Conservation (phyloP, 1,140 invertebrate species). For the Drosophila sturtevanti region DNA sequence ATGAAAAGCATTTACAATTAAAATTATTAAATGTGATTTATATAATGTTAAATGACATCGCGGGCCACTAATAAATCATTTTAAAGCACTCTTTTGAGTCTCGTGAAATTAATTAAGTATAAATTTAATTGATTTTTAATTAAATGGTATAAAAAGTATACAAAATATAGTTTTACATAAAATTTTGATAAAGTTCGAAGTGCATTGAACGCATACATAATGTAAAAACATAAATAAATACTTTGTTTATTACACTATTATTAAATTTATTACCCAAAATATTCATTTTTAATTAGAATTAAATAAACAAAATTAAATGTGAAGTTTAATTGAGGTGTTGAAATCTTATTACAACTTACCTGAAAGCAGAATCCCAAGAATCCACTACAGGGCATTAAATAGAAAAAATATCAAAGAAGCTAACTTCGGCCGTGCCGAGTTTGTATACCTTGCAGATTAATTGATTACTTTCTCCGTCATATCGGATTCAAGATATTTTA, state of each 20-base stretch:
- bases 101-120: conserved; percentile 34
- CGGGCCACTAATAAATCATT: conserved; percentile 63
- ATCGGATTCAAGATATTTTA: too few relatives aligned
- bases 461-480: too few relatives aligned
- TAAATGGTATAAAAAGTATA: conserved; percentile 11
- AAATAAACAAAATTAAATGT: not conserved
- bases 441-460: too few relatives aligned
- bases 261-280: not conserved
- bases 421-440: too few relatives aligned
- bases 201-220: not conserved
- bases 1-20: conserved; percentile 26
- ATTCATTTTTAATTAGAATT: not conserved
- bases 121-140: conserved; percentile 67
- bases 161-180: not conserved
- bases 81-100: conserved; percentile 31
- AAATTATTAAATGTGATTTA: conserved; percentile 59
- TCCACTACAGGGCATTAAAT: not conserved
- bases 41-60: conserved; percentile 56
- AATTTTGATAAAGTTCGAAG: not conserved
- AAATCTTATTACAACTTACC: not conserved
- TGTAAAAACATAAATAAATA: not conserved
- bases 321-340: not conserved
- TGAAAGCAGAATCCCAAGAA: not conserved
- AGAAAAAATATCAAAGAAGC: too few relatives aligned
- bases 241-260: not conserved